Conservation (phyloP, 2,888 invertebrate genomes). For the Villa cingulata region DNA sequence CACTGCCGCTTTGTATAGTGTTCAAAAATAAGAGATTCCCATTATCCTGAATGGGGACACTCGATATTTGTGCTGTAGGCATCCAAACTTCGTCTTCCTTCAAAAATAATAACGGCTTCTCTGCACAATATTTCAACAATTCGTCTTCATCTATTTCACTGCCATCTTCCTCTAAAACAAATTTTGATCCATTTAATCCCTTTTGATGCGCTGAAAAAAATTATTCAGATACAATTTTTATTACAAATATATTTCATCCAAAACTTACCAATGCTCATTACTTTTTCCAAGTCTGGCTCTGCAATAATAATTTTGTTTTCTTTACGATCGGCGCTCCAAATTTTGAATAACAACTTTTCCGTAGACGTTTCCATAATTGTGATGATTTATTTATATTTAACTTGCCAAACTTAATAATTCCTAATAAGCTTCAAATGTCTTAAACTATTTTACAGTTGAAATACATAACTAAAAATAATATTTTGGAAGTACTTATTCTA, state of each 20-base stretch:
- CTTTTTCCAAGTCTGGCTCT: background rate
- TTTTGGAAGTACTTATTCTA: too few species aligned
- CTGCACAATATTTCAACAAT: background rate
- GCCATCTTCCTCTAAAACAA: constrained; percentile 1
- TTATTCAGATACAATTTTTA: too few species aligned
- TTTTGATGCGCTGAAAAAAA: background rate
- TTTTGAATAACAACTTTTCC: background rate
- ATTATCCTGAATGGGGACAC: background rate
- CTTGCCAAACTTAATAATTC: too few species aligned
- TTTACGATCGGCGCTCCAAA: background rate
- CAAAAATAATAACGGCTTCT: background rate
- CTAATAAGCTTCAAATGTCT: too few species aligned
- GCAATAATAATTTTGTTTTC: background rate
- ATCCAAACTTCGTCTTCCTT: constrained; percentile 1
- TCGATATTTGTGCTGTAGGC: background rate
- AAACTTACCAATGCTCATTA: background rate
- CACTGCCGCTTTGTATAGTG: background rate
- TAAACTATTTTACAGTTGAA: too few species aligned
- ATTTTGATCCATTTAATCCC: background rate
- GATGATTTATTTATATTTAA: too few species aligned
- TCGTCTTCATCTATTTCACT: constrained; percentile 1
- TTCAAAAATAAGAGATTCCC: too few species aligned
- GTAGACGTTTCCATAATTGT: too few species aligned
- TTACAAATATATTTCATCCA: too few species aligned
- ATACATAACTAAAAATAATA: too few species aligned